phyloP scores from a whole-genome alignment of 1,140 invertebrate genomes.

The Colletes gigas region DNA sequence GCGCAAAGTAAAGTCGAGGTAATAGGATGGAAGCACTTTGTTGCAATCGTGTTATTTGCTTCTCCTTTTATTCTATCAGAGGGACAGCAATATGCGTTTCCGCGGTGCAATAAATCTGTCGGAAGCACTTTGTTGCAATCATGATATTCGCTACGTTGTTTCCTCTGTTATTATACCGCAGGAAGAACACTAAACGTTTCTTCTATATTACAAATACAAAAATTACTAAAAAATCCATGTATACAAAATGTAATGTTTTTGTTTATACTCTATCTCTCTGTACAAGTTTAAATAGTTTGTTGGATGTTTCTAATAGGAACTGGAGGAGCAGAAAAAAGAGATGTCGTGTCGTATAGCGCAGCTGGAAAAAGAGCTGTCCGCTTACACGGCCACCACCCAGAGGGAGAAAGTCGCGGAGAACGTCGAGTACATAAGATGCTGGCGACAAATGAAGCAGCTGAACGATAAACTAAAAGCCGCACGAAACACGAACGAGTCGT shows the following conservation, averaged over 20 bases:
- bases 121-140: no score
- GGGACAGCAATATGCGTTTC: neutral
- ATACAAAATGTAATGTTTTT: no score
- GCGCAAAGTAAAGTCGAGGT: constrained; percentile 72
- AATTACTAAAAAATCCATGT: no score
- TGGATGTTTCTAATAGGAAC: constrained; percentile 60
- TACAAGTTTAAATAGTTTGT: neutral
- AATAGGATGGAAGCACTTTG: constrained; percentile 1
- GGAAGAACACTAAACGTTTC: no score
- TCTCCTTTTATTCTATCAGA: no score
- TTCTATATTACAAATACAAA: no score
- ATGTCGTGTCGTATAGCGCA: constrained; percentile 68
- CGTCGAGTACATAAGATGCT: constrained; percentile 75
- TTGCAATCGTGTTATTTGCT: neutral
- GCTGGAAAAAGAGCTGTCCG: constrained; percentile 71
- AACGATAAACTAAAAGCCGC: constrained; percentile 71
- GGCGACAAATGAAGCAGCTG: constrained; percentile 75
- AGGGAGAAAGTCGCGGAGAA: constrained; percentile 76
- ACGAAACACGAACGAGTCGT: constrained; percentile 64
- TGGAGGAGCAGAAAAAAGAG: constrained; percentile 71
- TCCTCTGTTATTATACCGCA: no score
- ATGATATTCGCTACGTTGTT: no score
- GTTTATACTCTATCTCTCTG: no score
- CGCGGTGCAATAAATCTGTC: constrained; percentile 1
- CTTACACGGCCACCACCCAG: constrained; percentile 56